Base-by-base conservation (phyloP, 1,140 invertebrate genomes). In the Conus betulinus region DNA sequence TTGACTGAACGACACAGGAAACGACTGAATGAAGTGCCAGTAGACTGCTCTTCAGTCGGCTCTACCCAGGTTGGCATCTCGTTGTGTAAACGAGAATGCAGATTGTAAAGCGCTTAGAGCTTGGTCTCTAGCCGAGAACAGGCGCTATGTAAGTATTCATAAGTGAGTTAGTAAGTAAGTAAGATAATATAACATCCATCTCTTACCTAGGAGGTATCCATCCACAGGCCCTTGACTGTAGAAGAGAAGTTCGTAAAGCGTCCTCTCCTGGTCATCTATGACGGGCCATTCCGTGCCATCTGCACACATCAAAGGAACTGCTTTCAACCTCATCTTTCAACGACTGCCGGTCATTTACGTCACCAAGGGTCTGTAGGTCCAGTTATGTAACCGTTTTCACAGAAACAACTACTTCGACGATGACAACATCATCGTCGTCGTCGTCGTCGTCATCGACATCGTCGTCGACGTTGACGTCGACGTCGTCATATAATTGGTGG, bases 181-280 rank as follows among this genome's bases (percentile, higher is more conserved):
- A 0, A 13, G 15, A 23, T 5, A 17, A n/a, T 39, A 39, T 39
- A 39, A 39, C 39, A 39, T 39, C 39, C 39, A 39, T 39, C 39
- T 39, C 25, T 89, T 89, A 93, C 92, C 92, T 78, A 89, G 82
- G 23, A 93, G 84, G 81, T 92, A 92, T 5, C 92, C 92, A 74
- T 93, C 90, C 25, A 93, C 90, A 53, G 92, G 92, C 23, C 92
- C 92, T 51, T 93, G 91, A 78, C 92, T 93, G 86, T 90, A 93
- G 89, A 93, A 93, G 20, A 93, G 76, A 23, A 91, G 78, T 60
- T 92, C 91, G 87, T 93, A 90, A 39, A 88, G 89, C 6, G 76
- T 89, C 76, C 90, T 89, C 60, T 92, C 90, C n/a, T 88, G 88
- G 52, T 88, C 57, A 5, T 51, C 82, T 23, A 93, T 76, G 10